Conservation (phyloP, 1,140 invertebrate genomes). For the Mamestra configurata region DNA sequence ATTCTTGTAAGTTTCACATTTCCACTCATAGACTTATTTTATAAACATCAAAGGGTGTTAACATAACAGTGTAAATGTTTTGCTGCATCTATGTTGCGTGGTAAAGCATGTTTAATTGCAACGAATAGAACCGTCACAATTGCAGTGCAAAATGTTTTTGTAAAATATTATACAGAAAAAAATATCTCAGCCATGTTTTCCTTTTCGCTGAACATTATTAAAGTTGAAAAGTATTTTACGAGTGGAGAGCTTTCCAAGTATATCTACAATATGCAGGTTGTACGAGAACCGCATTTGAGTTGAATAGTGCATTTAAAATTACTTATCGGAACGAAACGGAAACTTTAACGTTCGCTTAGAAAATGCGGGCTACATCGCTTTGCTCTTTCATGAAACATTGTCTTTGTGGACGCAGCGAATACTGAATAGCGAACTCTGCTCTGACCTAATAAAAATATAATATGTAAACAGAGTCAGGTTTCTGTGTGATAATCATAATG, state of each 20-base stretch:
- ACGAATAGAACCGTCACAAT: background rate
- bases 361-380: conserved; percentile 4
- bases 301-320: background rate
- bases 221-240: background rate
- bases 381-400: background rate
- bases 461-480: too few species aligned
- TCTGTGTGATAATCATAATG: too few species aligned
- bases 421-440: background rate
- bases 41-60: background rate
- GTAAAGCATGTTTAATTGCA: background rate
- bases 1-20: background rate
- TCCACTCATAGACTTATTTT: background rate
- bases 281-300: background rate
- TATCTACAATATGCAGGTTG: background rate
- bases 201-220: background rate
- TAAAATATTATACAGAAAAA: background rate
- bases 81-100: background rate
- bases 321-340: background rate
- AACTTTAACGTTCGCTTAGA: background rate
- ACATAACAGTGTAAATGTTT: background rate
- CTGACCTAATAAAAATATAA: too few species aligned
- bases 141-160: background rate
- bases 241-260: background rate
- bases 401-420: background rate
- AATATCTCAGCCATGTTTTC: background rate